Conservation (phyloP, 2,797 vertebrate species). For the Cetoscarus ocellatus region DNA sequence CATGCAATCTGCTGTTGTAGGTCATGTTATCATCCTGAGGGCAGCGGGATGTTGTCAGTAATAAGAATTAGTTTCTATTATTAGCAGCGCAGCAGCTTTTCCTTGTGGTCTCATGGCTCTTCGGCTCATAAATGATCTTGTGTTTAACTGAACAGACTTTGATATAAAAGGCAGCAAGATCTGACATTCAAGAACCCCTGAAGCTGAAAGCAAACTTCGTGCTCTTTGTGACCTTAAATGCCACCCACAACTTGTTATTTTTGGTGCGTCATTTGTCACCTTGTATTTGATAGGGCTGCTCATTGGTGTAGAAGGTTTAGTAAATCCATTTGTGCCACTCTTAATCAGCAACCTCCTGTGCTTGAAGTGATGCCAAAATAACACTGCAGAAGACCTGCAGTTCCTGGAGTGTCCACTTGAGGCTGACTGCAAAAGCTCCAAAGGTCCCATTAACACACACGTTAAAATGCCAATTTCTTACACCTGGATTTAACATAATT, state of each 20-base stretch:
- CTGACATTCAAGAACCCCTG: conserved; percentile 9
- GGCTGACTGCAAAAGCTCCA: too few species aligned
- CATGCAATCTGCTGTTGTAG: conserved; percentile 61
- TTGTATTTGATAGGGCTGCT: too few species aligned
- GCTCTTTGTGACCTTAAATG: conserved; percentile 3
- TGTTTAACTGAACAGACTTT: conserved; percentile 16
- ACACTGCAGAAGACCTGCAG: too few species aligned
- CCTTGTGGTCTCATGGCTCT: conserved; percentile 28
- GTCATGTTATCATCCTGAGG: conserved; percentile 66
- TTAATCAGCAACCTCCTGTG: too few species aligned
- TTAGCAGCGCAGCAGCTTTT: conserved; percentile 62
- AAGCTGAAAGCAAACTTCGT: neutral
- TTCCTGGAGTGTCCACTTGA: too few species aligned
- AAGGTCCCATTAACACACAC: too few species aligned
- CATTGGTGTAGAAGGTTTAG: too few species aligned
- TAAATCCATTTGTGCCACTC: too few species aligned
- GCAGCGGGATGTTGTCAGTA: conserved; percentile 62
- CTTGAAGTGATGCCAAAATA: too few species aligned
- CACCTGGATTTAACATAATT: too few species aligned
- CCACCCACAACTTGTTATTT: neutral
- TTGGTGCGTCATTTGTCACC: neutral
- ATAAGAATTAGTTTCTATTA: conserved; percentile 68
- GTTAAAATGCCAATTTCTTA: too few species aligned
- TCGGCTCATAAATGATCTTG: conserved; percentile 38
- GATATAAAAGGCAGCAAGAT: conserved; percentile 4